Conservation (phyloP, 1,140 invertebrate species). For the Steinernema feltiae region DNA sequence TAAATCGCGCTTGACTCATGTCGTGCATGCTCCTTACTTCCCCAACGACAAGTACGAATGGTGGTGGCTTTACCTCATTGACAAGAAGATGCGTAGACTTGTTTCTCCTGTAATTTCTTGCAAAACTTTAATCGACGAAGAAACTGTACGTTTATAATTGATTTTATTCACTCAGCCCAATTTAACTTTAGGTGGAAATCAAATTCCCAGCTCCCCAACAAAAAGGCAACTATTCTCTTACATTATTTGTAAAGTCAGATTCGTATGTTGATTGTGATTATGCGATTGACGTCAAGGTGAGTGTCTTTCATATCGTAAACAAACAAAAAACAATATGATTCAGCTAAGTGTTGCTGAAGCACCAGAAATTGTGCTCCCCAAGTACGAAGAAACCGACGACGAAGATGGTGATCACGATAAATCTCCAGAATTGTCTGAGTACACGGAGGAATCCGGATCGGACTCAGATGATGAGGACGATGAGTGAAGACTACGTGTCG, state of each 20-base stretch:
- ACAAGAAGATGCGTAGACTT: constrained; percentile 80
- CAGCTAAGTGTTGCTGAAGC: constrained; percentile 40
- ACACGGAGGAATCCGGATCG: constrained; percentile 32
- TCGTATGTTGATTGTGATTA: constrained; percentile 70
- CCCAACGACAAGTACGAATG: constrained; percentile 95
- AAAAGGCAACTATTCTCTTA: constrained; percentile 83
- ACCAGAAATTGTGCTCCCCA: constrained; percentile 29
- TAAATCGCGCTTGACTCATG: constrained; percentile 84
- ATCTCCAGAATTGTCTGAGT: constrained; percentile 16
- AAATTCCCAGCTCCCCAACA: constrained; percentile 89
- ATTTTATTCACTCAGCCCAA: background rate
- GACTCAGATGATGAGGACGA: constrained; percentile 3
- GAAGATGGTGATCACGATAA: constrained; percentile 36
- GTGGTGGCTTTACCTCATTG: constrained; percentile 97
- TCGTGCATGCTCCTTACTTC: constrained; percentile 89
- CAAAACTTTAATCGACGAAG: constrained; percentile 62
- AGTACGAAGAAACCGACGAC: constrained; percentile 39
- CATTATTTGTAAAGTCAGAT: constrained; percentile 86
- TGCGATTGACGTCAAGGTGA: constrained; percentile 50
- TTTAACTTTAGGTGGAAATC: constrained; percentile 72
- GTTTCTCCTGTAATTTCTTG: constrained; percentile 84
- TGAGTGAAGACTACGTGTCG: too few relatives aligned
- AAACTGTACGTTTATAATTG: constrained; percentile 53
- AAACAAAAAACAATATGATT: constrained; percentile 11
- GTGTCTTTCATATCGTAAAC: constrained; percentile 17